Percentiles rank a stretch among this genome's conserved stretches.
phyloP scores from a whole-genome alignment of 2,113 vertebrate species.

The Panthera tigris region DNA sequence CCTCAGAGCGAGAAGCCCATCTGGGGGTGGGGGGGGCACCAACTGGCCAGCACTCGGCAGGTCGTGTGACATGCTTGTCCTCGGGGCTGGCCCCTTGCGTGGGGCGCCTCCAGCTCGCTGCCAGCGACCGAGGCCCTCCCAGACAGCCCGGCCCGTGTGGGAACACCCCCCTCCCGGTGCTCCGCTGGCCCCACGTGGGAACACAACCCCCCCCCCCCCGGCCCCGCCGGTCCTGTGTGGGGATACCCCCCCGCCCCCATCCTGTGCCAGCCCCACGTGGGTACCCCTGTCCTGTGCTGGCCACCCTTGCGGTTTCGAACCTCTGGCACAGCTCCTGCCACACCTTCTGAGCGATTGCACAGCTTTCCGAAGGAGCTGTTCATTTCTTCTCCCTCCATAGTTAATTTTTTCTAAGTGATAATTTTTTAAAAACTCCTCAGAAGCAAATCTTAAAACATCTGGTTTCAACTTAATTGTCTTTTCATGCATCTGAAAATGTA shows the following conservation, averaged over 20 bases:
- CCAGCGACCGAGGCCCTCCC: background rate
- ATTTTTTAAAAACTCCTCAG: background rate
- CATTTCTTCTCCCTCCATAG: background rate
- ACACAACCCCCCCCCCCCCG: too few relatives aligned
- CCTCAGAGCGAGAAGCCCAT: background rate
- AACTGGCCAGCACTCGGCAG: background rate
- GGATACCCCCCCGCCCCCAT: too few relatives aligned
- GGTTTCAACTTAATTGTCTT: background rate
- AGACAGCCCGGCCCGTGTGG: background rate
- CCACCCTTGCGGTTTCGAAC: accelerated
- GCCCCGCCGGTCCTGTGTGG: too few relatives aligned
- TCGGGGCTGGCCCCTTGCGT: background rate
- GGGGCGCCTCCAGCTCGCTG: too few relatives aligned
- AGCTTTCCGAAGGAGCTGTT: background rate
- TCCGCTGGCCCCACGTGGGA: too few relatives aligned
- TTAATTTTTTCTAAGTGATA: background rate
- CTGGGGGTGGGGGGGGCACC: too few relatives aligned
- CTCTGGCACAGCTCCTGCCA: background rate
- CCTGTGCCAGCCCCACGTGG: too few relatives aligned
- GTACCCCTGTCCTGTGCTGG: background rate
- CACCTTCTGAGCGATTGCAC: accelerated
- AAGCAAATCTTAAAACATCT: background rate
- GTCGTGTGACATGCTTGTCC: accelerated
- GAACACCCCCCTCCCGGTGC: too few relatives aligned
- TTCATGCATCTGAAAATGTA: background rate